These are phyloP conservation scores for Vulpes lagopus DNA, from an alignment of 2,113 vertebrate species.

Conservation along the genomic window DNA sequence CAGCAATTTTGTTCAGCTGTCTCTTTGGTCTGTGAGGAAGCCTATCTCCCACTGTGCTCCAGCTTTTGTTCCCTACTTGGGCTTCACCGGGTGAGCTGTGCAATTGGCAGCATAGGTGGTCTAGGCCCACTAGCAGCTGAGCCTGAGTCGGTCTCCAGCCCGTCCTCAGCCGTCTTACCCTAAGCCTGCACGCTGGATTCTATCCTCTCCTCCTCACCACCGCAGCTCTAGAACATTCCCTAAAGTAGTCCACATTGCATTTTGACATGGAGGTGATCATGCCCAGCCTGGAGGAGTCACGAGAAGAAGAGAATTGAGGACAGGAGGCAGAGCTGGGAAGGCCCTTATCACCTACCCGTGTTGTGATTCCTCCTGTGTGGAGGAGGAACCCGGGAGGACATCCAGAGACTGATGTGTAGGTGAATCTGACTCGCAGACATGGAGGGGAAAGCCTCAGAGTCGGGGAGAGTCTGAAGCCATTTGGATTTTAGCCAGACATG, in stretches of 20 bases:
- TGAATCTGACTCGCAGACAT: neutral
- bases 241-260: neutral
- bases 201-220: neutral
- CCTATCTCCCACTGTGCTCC: neutral
- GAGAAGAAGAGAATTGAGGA: neutral
- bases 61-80: neutral
- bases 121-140: accelerated
- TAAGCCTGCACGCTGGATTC: neutral
- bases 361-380: neutral
- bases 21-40: neutral
- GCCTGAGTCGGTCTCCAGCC: neutral
- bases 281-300: neutral
- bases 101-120: neutral
- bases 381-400: neutral
- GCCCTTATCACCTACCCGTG: neutral
- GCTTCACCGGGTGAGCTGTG: neutral
- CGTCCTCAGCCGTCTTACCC: neutral
- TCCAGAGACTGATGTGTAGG: neutral
- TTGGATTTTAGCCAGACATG: neutral
- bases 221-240: neutral
- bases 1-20: neutral
- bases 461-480: neutral
- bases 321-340: neutral
- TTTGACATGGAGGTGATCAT: neutral
- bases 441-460: neutral